These are phyloP conservation scores for Sarcophaga rosellei DNA, from an alignment of 2,888 invertebrate species.

Conservation along the genomic window DNA sequence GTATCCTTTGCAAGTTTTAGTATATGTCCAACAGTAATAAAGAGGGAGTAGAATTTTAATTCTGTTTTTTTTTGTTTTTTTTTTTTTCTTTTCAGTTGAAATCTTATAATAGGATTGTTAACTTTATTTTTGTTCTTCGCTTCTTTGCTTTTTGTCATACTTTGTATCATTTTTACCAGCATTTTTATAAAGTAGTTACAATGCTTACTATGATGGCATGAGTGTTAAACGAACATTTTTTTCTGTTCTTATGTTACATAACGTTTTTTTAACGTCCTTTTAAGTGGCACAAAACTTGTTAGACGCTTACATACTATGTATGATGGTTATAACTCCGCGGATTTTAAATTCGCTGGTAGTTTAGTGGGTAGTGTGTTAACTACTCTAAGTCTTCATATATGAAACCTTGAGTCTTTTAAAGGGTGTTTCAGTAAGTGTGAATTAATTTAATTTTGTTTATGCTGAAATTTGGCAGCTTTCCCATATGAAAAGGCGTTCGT, in stretches of 20 bases:
- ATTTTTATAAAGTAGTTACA: neutral
- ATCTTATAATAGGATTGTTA: constrained; percentile 18
- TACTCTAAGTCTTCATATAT: too few relatives aligned
- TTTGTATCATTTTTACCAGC: constrained; percentile 1
- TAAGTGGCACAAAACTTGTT: too few relatives aligned
- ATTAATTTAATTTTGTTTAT: too few relatives aligned
- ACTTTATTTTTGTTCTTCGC: neutral
- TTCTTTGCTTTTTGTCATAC: neutral
- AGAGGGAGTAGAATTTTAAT: neutral
- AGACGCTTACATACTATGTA: too few relatives aligned
- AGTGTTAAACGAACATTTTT: neutral
- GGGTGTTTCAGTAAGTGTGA: too few relatives aligned
- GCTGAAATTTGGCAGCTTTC: too few relatives aligned
- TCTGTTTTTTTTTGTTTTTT: neutral
- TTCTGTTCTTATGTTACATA: neutral
- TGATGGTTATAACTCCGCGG: too few relatives aligned
- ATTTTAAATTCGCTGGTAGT: too few relatives aligned
- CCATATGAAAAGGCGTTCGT: too few relatives aligned
- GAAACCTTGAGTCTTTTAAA: too few relatives aligned
- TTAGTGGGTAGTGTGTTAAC: too few relatives aligned
- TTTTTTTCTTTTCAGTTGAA: neutral
- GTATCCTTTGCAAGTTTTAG: neutral
- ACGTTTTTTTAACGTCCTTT: too few relatives aligned
- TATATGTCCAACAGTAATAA: neutral
- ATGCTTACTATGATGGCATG: neutral